A percentile compares a stretch with the other conserved stretches of the same genome.
Evolutionary conservation across 2,113 vertebrate genomes (phyloP).

Genomic region (Polypterus senegalus): DNA sequence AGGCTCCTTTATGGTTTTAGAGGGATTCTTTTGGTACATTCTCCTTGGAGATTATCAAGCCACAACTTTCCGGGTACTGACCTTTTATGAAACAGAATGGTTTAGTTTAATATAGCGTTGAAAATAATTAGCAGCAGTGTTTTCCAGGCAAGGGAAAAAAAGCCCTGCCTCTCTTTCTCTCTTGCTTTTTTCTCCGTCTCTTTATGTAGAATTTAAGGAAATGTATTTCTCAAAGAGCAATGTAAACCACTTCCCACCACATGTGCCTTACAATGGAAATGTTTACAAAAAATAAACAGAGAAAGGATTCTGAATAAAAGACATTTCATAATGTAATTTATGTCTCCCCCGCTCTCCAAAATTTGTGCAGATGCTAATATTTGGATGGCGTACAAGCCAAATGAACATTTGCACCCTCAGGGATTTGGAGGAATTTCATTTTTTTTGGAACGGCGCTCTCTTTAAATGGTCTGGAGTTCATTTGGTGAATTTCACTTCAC

Average conservation of each 20-base stretch:
- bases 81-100: constrained; percentile 38
- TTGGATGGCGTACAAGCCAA: constrained; percentile 25
- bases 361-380: constrained; percentile 23
- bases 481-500: constrained; percentile 15
- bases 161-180: too few relatives aligned
- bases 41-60: constrained; percentile 37
- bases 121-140: constrained; percentile 39
- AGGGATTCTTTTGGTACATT: constrained; percentile 38
- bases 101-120: constrained; percentile 51
- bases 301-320: constrained; percentile 19
- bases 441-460: constrained; percentile 7
- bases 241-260: constrained; percentile 25
- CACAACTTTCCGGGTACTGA: constrained; percentile 39
- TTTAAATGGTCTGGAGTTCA: constrained; percentile 27
- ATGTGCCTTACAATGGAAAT: constrained; percentile 23
- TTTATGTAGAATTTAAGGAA: constrained; percentile 24
- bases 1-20: constrained; percentile 26
- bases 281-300: constrained; percentile 37
- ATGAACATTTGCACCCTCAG: constrained; percentile 22
- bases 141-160: constrained; percentile 29
- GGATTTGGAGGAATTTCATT: constrained; percentile 10
- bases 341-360: constrained; percentile 6
- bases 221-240: constrained; percentile 19
- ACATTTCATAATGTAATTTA: constrained; percentile 14
- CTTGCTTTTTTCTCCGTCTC: neutral